Evolutionary conservation across 2,888 invertebrate species (phyloP).

Genomic region (Meloe dianella): DNA sequence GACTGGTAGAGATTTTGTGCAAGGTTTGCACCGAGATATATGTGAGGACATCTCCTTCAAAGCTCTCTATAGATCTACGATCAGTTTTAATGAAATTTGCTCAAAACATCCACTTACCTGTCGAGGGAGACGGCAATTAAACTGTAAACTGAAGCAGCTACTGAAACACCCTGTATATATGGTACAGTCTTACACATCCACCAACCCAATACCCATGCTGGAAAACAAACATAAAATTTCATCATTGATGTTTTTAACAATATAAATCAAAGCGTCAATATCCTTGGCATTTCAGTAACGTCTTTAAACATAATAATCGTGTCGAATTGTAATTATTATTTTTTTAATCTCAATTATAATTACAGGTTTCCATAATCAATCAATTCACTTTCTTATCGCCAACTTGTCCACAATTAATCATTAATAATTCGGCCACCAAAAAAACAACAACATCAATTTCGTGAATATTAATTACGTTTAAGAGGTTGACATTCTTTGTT

Average conservation of each 20-base stretch:
- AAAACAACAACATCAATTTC: background rate
- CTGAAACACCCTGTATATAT: conserved; percentile 93
- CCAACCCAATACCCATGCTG: conserved; percentile 95
- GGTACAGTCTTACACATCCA: conserved; percentile 96
- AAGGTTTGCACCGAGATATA: no score
- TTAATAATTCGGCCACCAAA: background rate
- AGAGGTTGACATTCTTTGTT: no score
- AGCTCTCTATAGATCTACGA: no score
- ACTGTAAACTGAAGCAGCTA: conserved; percentile 95
- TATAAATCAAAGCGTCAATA: background rate
- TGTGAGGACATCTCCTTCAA: no score
- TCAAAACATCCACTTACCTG: conserved; percentile 67
- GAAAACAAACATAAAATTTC: conserved; percentile 44
- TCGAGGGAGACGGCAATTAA: conserved; percentile 94
- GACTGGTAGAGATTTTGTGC: background rate
- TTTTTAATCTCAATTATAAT: background rate
- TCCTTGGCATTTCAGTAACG: background rate
- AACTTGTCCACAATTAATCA: background rate
- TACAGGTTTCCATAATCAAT: background rate
- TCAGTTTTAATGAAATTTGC: no score
- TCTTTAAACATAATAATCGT: no score
- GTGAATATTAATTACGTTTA: no score
- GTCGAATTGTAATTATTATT: no score
- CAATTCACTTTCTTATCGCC: background rate
- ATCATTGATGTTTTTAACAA: background rate